Evolutionary conservation across 2,113 vertebrate genomes (phyloP).

Genomic region (Shinisaurus crocodilurus): DNA sequence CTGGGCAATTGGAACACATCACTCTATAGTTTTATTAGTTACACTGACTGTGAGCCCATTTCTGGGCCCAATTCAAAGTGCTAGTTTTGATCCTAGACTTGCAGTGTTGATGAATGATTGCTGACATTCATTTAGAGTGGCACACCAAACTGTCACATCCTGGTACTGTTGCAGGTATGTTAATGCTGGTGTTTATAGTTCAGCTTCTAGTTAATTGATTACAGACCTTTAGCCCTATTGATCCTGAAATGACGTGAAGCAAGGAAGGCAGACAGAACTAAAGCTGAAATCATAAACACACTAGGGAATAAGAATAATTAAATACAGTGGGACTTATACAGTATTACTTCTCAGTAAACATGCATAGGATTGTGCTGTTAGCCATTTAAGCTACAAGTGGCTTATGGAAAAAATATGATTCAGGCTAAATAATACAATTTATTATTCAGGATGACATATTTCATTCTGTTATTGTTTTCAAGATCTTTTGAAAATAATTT

Average conservation of each 20-base stretch:
- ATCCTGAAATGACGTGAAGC: not conserved
- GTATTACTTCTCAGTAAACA: not conserved
- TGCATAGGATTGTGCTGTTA: not conserved
- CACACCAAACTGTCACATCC: not conserved
- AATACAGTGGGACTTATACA: not conserved
- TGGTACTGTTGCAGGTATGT: not conserved
- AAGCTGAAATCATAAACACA: not conserved
- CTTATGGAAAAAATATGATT: not conserved
- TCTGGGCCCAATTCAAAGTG: not conserved
- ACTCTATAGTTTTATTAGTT: no score
- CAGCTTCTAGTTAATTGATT: not conserved
- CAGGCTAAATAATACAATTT: not conserved
- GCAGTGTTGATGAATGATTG: not conserved
- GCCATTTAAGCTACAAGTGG: not conserved
- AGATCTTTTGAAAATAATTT: conserved; percentile 36
- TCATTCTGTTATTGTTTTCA: conserved; percentile 56
- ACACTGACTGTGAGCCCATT: no score
- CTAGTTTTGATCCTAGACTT: not conserved
- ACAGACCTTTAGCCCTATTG: not conserved
- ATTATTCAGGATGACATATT: not conserved
- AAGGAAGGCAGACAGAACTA: not conserved
- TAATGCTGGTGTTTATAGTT: not conserved
- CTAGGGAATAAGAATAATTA: not conserved
- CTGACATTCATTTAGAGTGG: not conserved
- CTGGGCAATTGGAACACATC: no score